Conservation (phyloP, 2,113 vertebrate genomes). For the Toxotes chatareus region DNA sequence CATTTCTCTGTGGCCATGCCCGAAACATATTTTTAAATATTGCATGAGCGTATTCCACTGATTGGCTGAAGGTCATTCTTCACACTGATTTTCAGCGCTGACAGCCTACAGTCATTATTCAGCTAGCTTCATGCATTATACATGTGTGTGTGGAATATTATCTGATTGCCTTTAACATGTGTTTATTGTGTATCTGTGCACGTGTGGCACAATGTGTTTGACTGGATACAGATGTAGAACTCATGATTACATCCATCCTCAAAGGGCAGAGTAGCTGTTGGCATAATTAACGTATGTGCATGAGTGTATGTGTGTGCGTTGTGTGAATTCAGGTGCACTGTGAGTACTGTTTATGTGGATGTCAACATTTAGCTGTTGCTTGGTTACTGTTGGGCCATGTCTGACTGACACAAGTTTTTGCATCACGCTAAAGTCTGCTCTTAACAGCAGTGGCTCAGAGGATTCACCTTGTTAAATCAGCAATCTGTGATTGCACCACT, state of each 20-base stretch:
- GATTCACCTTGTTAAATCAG: not conserved
- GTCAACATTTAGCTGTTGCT: not conserved
- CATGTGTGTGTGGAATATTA: not conserved
- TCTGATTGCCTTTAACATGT: constrained; percentile 6
- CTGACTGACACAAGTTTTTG: too few relatives aligned
- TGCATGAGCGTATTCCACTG: not conserved
- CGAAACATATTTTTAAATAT: not conserved
- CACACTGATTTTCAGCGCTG: not conserved
- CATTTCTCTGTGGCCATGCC: not conserved
- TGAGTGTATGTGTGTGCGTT: too few relatives aligned
- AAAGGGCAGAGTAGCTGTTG: not conserved
- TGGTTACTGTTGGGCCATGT: not conserved
- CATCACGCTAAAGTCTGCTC: not conserved
- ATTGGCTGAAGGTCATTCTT: constrained; percentile 5
- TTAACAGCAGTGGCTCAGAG: not conserved
- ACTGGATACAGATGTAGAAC: not conserved
- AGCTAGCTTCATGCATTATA: not conserved
- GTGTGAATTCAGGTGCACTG: too few relatives aligned
- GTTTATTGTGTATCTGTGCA: not conserved
- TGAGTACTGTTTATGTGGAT: too few relatives aligned
- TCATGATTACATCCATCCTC: not conserved
- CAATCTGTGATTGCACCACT: too few relatives aligned
- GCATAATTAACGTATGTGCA: not conserved
- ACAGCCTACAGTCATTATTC: not conserved
- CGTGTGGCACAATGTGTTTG: not conserved